Conservation (phyloP, 2,888 invertebrate species). For the Zygaena filipendulae region DNA sequence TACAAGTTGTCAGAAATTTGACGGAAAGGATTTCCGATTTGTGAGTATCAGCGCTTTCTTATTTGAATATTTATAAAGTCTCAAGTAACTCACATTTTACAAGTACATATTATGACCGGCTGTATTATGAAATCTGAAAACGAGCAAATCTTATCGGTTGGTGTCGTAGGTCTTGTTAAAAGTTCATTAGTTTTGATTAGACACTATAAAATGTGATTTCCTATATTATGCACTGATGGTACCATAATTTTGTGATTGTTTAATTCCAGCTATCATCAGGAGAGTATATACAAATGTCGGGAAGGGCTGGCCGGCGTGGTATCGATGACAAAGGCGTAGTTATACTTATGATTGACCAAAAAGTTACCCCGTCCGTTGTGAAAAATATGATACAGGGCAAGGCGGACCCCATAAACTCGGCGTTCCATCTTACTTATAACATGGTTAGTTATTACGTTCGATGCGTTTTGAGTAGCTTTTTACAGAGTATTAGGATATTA, state of each 20-base stretch:
- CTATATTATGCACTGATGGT: too few species aligned
- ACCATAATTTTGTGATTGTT: not conserved
- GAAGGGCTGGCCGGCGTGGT: slow-evolving; percentile 96
- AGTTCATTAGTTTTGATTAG: too few species aligned
- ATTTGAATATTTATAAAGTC: too few species aligned
- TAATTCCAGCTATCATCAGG: slow-evolving; percentile 83
- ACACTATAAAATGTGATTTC: too few species aligned
- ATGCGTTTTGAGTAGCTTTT: too few species aligned
- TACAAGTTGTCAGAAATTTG: slow-evolving; percentile 95
- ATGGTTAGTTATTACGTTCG: slow-evolving; percentile 89
- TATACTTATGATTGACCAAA: slow-evolving; percentile 98
- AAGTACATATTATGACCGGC: not conserved
- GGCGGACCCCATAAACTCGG: slow-evolving; percentile 97
- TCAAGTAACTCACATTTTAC: not conserved
- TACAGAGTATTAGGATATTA: not conserved
- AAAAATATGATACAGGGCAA: slow-evolving; percentile 87
- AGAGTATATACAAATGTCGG: slow-evolving; percentile 99
- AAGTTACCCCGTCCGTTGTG: slow-evolving; percentile 83
- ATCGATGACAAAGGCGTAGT: slow-evolving; percentile 97
- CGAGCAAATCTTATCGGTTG: too few species aligned
- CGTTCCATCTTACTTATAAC: slow-evolving; percentile 99
- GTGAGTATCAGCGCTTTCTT: slow-evolving; percentile 55
- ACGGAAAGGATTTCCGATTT: slow-evolving; percentile 95
- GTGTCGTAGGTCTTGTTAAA: too few species aligned
- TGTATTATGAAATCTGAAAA: not conserved